Percentiles rank a stretch among this genome's conserved stretches.
phyloP scores from a whole-genome alignment of 1,140 invertebrate genomes.

The Belonocnema kinseyi region DNA sequence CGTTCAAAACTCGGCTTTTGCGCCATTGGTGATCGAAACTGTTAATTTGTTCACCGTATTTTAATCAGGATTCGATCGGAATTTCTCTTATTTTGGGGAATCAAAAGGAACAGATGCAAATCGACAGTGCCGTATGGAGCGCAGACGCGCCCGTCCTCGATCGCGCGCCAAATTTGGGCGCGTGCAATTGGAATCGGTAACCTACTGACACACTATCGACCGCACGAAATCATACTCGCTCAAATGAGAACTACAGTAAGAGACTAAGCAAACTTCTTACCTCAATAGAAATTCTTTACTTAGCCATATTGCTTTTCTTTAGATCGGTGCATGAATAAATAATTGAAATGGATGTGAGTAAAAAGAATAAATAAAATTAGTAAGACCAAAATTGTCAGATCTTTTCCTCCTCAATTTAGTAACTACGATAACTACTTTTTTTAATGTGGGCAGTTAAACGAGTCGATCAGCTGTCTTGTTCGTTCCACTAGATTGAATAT shows the following conservation, averaged over 20 bases:
- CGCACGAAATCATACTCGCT: conserved; percentile 52
- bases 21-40: not conserved
- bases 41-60: not conserved
- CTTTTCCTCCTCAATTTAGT: no score
- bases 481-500: not conserved
- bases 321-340: not conserved
- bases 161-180: conserved; percentile 63
- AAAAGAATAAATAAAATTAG: no score
- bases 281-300: conserved; percentile 22
- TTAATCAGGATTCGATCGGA: not conserved
- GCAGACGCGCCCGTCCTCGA: conserved; percentile 47
- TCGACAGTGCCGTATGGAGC: conserved; percentile 45
- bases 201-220: conserved; percentile 70
- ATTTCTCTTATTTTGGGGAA: not conserved
- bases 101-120: conserved; percentile 34
- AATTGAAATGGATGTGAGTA: no score
- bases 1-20: not conserved
- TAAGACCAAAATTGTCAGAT: no score
- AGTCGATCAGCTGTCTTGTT: not conserved
- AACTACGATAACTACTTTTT: no score
- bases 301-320: conserved; percentile 19
- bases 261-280: conserved; percentile 43
- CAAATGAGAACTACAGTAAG: conserved; percentile 51
- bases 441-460: not conserved
- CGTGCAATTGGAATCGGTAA: conserved; percentile 63